These are phyloP conservation scores for Axea sp. DNA, from an alignment of 2,888 invertebrate species.

Conservation along the genomic window DNA sequence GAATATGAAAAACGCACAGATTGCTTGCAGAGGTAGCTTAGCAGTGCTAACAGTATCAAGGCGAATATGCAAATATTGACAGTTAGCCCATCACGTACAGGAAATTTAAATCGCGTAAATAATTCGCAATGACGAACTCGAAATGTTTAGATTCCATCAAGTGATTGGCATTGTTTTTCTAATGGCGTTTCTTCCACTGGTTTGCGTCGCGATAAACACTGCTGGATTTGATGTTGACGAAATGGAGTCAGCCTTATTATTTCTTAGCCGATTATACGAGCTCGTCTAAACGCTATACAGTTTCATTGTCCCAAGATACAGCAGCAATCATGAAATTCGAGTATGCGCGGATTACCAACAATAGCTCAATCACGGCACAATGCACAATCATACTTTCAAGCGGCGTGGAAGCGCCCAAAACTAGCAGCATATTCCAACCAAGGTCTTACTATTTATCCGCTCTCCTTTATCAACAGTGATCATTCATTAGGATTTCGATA, in stretches of 20 bases:
- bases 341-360: constrained; percentile 53
- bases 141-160: constrained; percentile 1
- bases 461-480: constrained; percentile 28
- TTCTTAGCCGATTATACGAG: constrained; percentile 45
- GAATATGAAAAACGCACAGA: constrained; percentile 16
- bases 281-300: constrained; percentile 33
- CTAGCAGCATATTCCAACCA: constrained; percentile 17
- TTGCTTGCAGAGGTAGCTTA: constrained; percentile 11
- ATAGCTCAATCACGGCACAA: constrained; percentile 65
- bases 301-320: constrained; percentile 23
- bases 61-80: constrained; percentile 17
- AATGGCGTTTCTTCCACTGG: background rate
- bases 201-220: background rate
- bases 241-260: constrained; percentile 17
- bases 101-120: constrained; percentile 34
- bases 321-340: constrained; percentile 30
- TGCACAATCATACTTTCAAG: constrained; percentile 63
- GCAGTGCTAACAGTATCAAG: constrained; percentile 23
- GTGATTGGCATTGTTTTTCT: background rate
- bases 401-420: constrained; percentile 20
- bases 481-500: constrained; percentile 20
- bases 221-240: constrained; percentile 22
- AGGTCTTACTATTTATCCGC: constrained; percentile 23
- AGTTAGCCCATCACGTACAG: constrained; percentile 12
- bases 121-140: constrained; percentile 22